Percentiles rank a stretch among this genome's conserved stretches.
These are phyloP conservation scores for Eristalis pertinax DNA, from an alignment of 2,888 invertebrate species.

Conservation along the genomic window DNA sequence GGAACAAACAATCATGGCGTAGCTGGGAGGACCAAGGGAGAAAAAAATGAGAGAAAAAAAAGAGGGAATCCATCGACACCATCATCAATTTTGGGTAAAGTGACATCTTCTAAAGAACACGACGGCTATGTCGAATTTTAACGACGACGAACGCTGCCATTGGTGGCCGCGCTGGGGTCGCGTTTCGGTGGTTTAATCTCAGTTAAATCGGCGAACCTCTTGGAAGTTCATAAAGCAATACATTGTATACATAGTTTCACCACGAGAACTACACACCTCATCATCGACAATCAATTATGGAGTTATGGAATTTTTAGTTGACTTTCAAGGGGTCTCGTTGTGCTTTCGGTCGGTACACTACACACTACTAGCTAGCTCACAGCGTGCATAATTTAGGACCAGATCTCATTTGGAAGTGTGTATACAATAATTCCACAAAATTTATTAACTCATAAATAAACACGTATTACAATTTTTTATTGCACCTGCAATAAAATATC, in stretches of 20 bases:
- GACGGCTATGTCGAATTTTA: constrained; percentile 11
- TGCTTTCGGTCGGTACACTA: not conserved
- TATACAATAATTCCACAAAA: constrained; percentile 68
- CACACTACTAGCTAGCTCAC: not conserved
- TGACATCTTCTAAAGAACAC: constrained; percentile 29
- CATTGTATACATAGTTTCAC: constrained; percentile 30
- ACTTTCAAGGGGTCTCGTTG: not conserved
- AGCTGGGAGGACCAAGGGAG: constrained; percentile 1
- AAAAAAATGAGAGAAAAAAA: not conserved
- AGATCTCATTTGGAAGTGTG: constrained; percentile 48
- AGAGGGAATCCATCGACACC: not conserved
- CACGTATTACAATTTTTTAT: constrained; percentile 71
- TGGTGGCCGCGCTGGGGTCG: not conserved
- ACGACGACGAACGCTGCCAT: not conserved
- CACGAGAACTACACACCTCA: not conserved
- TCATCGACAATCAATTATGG: not conserved
- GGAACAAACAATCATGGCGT: not conserved
- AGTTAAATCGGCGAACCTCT: not conserved
- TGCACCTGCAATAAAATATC: constrained; percentile 61
- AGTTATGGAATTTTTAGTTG: constrained; percentile 20
- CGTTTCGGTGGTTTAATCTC: constrained; percentile 3
- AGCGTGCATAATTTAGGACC: constrained; percentile 33
- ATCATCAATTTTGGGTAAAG: constrained; percentile 39
- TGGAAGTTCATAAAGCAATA: constrained; percentile 5
- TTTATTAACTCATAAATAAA: constrained; percentile 73